A percentile compares a stretch with the other conserved stretches of the same genome.
Evolutionary conservation across 2,888 invertebrate species (phyloP).

Genomic region (Spicauda simplicius): DNA sequence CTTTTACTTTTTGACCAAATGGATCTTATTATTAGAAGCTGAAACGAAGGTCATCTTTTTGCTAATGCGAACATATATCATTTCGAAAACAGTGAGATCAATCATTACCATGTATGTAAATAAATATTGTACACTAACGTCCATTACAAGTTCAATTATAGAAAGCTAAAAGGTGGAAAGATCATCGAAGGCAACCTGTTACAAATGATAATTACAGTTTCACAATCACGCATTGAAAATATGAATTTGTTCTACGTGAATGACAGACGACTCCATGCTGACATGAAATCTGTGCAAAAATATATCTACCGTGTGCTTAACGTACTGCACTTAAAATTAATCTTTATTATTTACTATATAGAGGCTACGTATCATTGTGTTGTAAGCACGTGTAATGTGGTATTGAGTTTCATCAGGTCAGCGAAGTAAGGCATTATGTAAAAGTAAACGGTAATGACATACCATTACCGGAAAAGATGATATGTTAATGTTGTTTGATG

Average conservation of each 20-base stretch:
- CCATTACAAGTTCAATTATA: constrained; percentile 29
- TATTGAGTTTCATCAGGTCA: constrained; percentile 42
- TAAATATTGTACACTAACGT: constrained; percentile 19
- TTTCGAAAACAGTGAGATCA: constrained; percentile 1
- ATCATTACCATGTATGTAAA: constrained; percentile 26
- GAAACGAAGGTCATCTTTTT: too few species aligned
- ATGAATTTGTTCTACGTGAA: constrained; percentile 32
- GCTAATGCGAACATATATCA: too few species aligned
- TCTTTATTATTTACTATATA: constrained; percentile 20
- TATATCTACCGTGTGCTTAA: constrained; percentile 24
- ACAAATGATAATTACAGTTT: constrained; percentile 37
- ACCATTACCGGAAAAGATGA: constrained; percentile 44
- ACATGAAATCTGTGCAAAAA: constrained; percentile 32
- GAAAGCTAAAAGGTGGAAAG: constrained; percentile 34
- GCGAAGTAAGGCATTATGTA: constrained; percentile 49
- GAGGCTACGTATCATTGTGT: constrained; percentile 17
- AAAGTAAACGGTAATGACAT: constrained; percentile 53
- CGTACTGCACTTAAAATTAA: constrained; percentile 15
- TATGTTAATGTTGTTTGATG: constrained; percentile 48
- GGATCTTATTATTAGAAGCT: neutral
- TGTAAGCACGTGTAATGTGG: constrained; percentile 18
- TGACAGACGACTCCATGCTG: constrained; percentile 39
- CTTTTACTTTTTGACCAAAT: neutral
- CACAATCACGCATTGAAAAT: constrained; percentile 31
- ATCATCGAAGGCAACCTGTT: constrained; percentile 34